phyloP scores from a whole-genome alignment of 2,113 vertebrate genomes.

The Cynoglossus semilaevis region DNA sequence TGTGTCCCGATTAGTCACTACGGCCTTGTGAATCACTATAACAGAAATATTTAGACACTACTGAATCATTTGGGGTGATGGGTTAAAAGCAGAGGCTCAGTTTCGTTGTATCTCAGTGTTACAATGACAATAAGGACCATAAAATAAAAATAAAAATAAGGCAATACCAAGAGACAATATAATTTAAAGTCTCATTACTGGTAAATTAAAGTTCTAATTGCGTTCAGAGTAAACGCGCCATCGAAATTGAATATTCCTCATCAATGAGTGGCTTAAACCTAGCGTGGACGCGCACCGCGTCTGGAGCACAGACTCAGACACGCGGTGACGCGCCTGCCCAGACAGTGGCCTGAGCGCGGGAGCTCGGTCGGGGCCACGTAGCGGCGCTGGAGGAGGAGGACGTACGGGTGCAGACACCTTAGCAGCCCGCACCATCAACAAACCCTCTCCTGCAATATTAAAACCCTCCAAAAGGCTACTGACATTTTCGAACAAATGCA shows the following conservation, averaged over 20 bases:
- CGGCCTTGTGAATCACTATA: too few species aligned
- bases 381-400: slow-evolving; percentile 47
- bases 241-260: slow-evolving; percentile 27
- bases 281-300: slow-evolving; percentile 51
- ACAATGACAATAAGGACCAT: too few species aligned
- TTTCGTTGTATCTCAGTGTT: too few species aligned
- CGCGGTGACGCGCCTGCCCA: slow-evolving; percentile 64
- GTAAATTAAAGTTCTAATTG: background rate
- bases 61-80: too few species aligned
- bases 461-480: background rate
- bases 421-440: slow-evolving; percentile 14
- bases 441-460: slow-evolving; percentile 11
- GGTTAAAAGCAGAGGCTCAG: too few species aligned
- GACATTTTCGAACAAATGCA: slow-evolving; percentile 23
- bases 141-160: too few species aligned
- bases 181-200: too few species aligned
- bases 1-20: too few species aligned
- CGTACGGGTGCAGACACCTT: slow-evolving; percentile 47
- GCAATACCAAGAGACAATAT: too few species aligned
- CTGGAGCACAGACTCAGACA: slow-evolving; percentile 46
- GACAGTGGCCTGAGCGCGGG: slow-evolving; percentile 69
- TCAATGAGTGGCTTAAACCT: slow-evolving; percentile 26
- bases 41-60: too few species aligned
- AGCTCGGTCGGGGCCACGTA: slow-evolving; percentile 76
- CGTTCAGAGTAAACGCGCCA: background rate